Percentiles rank a stretch among this genome's conserved stretches.
Evolutionary conservation across 1,140 invertebrate species (phyloP).

Genomic region (Aphis gossypii): DNA sequence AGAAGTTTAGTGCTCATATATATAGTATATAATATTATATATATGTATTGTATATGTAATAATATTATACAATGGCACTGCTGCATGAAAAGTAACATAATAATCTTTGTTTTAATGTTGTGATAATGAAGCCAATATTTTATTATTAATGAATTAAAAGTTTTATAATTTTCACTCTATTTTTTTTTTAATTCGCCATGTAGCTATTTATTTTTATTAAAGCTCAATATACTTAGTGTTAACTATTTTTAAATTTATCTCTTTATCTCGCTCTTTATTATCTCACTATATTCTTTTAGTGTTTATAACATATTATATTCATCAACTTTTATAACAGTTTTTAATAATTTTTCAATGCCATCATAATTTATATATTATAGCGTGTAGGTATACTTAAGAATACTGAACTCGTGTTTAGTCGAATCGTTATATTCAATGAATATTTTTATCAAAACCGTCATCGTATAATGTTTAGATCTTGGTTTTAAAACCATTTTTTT

Average conservation of each 20-base stretch:
- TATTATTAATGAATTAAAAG: background rate
- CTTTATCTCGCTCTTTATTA: background rate
- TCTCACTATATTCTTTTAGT: conserved; percentile 1
- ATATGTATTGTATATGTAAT: background rate
- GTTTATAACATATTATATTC: background rate
- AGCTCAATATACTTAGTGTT: conserved; percentile 31
- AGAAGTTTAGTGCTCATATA: background rate
- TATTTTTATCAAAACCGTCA: background rate
- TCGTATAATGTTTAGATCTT: background rate
- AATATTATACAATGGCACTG: background rate
- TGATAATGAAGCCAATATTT: background rate
- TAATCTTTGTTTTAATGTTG: conserved; percentile 19
- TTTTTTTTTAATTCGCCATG: background rate
- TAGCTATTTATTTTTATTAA: background rate
- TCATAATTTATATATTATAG: background rate
- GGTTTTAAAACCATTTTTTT: background rate
- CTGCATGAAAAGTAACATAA: background rate
- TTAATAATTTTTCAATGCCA: background rate
- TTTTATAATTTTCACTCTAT: background rate
- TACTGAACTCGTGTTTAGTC: background rate
- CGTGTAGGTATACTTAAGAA: background rate
- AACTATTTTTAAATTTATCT: conserved; percentile 34
- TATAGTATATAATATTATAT: background rate
- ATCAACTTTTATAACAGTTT: background rate
- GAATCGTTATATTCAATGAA: background rate